phyloP scores from a whole-genome alignment of 2,113 vertebrate genomes.

The Rana temporaria region DNA sequence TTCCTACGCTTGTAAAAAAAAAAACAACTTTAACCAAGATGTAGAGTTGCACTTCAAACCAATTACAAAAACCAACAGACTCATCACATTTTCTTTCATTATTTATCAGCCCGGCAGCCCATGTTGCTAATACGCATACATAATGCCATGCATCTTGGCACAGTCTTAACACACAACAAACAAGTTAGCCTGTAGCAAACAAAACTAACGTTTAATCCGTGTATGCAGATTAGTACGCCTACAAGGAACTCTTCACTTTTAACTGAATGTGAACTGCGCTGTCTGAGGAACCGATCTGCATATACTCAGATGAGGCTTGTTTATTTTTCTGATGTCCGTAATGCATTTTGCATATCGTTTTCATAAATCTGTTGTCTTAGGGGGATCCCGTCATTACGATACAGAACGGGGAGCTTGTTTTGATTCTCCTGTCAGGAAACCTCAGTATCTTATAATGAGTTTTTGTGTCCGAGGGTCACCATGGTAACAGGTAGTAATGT shows the following conservation, averaged over 20 bases:
- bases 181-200: conserved; percentile 41
- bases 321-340: conserved; percentile 1
- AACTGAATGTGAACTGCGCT: not conserved
- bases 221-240: not conserved
- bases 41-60: too few relatives aligned
- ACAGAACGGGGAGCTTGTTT: not conserved
- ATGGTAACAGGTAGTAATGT: not conserved
- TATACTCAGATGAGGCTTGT: not conserved
- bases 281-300: not conserved
- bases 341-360: not conserved
- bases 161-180: conserved; percentile 12
- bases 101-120: too few relatives aligned
- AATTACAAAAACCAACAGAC: too few relatives aligned
- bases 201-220: not conserved
- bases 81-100: too few relatives aligned
- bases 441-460: too few relatives aligned
- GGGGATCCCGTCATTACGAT: conserved; percentile 51
- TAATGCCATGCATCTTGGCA: too few relatives aligned
- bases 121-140: too few relatives aligned
- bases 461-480: too few relatives aligned
- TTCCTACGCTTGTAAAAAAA: conserved; percentile 2
- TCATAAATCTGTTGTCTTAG: not conserved
- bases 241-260: conserved; percentile 10
- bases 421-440: too few relatives aligned
- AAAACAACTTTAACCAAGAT: too few relatives aligned